phyloP scores from a whole-genome alignment of 2,113 vertebrate species.

The Sebastes fasciatus region DNA sequence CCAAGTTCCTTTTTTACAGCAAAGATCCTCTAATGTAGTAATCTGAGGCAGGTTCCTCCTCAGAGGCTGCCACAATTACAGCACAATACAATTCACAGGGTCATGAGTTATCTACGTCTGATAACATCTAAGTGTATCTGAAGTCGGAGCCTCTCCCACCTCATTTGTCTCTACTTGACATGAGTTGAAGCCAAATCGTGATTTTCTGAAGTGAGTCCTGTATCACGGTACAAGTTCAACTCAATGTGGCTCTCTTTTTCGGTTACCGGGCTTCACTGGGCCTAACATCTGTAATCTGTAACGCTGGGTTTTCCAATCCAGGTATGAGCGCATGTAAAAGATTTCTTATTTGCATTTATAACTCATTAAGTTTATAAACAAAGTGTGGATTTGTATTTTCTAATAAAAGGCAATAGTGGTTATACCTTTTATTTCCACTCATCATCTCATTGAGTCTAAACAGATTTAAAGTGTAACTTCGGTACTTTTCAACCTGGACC shows the following conservation, averaged over 20 bases:
- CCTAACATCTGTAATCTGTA: background rate
- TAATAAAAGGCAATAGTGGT: background rate
- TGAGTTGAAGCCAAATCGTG: background rate
- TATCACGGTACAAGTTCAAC: background rate
- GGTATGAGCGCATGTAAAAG: background rate
- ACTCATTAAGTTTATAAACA: background rate
- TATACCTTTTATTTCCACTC: background rate
- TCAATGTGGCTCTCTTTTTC: background rate
- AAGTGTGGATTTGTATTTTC: background rate
- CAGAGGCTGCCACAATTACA: background rate
- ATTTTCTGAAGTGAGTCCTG: background rate
- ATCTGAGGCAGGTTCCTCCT: constrained; percentile 37
- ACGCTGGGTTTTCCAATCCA: background rate
- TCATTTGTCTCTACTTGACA: background rate
- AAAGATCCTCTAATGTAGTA: constrained; percentile 21
- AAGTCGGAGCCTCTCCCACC: background rate
- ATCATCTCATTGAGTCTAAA: background rate
- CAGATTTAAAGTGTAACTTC: too few species aligned
- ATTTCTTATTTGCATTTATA: background rate
- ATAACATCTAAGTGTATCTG: background rate
- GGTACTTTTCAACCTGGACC: too few species aligned
- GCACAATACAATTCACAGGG: background rate
- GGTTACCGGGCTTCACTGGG: background rate
- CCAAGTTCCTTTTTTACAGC: constrained; percentile 38
- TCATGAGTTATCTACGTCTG: background rate